Conservation (phyloP, 2,797 vertebrate species). For the Emydoidea blandingii region DNA sequence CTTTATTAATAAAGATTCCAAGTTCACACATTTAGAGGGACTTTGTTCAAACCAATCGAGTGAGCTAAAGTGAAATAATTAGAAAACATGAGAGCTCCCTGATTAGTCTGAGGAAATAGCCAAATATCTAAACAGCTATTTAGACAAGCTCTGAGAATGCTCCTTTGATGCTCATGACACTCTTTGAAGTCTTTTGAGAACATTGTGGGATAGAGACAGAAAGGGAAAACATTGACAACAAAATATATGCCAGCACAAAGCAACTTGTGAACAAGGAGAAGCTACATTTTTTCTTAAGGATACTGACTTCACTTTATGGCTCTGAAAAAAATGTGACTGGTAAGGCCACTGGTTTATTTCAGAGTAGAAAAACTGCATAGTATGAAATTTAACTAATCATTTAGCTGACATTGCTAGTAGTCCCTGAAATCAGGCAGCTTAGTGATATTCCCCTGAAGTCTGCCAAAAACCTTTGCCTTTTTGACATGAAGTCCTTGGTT, state of each 20-base stretch:
- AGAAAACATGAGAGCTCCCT: constrained; percentile 34
- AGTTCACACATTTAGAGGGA: background rate
- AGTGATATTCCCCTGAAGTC: background rate
- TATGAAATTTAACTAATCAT: background rate
- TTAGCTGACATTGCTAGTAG: background rate
- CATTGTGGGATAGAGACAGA: background rate
- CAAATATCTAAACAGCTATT: background rate
- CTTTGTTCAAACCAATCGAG: background rate
- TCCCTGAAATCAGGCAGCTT: background rate
- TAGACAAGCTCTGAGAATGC: constrained; percentile 13
- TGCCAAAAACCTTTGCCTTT: background rate
- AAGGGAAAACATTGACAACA: rapidly evolving
- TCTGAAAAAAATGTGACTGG: background rate
- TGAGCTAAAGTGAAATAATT: background rate
- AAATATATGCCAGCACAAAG: constrained; percentile 33
- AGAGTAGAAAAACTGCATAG: background rate
- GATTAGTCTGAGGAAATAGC: constrained; percentile 44
- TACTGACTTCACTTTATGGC: background rate
- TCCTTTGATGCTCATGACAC: background rate
- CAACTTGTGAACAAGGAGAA: background rate
- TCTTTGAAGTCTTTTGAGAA: background rate
- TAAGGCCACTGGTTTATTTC: background rate
- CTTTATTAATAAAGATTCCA: background rate
- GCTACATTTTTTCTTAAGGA: background rate
- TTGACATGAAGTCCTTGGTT: background rate